Conservation (phyloP, 23 tunicate genomes). For the Trididemnum clinides region DNA sequence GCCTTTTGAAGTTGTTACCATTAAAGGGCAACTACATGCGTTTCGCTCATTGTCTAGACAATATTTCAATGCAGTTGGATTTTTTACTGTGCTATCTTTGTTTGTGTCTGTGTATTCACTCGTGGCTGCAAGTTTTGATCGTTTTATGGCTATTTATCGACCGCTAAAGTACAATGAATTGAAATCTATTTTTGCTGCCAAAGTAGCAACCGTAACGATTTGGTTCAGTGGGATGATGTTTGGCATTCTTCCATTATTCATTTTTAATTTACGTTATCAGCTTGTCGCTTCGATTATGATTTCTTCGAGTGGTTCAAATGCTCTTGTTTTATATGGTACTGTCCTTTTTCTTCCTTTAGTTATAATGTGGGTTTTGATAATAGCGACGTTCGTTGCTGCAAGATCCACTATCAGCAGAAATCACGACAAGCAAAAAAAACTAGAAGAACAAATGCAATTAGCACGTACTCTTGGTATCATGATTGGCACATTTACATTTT, state of each 20-base stretch:
- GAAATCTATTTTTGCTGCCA: background rate
- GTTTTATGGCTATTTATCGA: conserved; percentile 30
- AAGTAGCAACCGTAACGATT: background rate
- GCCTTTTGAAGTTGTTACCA: background rate
- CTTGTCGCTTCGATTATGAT: conserved; percentile 50
- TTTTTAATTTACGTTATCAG: conserved; percentile 21
- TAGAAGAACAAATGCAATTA: conserved; percentile 20
- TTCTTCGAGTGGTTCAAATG: conserved; percentile 28
- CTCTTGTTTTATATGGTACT: conserved; percentile 28
- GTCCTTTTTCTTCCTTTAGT: conserved; percentile 55
- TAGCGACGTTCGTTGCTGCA: conserved; percentile 24
- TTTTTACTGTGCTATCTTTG: conserved; percentile 41
- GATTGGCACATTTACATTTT: conserved; percentile 60
- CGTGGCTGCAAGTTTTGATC: conserved; percentile 40
- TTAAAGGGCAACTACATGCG: too few relatives aligned
- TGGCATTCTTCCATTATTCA: conserved; percentile 43
- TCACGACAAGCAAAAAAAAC: too few relatives aligned
- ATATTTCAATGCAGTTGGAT: conserved; percentile 37
- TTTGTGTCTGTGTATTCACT: conserved; percentile 38
- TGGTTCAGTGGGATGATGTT: conserved; percentile 26
- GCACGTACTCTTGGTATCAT: conserved; percentile 62
- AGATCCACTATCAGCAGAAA: background rate
- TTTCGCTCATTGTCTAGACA: background rate
- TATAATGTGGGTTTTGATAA: conserved; percentile 44
- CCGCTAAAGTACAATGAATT: conserved; percentile 41